Conservation (phyloP, 37 sponge, comb jelly and placozoan species). For the Spongia lamella region DNA sequence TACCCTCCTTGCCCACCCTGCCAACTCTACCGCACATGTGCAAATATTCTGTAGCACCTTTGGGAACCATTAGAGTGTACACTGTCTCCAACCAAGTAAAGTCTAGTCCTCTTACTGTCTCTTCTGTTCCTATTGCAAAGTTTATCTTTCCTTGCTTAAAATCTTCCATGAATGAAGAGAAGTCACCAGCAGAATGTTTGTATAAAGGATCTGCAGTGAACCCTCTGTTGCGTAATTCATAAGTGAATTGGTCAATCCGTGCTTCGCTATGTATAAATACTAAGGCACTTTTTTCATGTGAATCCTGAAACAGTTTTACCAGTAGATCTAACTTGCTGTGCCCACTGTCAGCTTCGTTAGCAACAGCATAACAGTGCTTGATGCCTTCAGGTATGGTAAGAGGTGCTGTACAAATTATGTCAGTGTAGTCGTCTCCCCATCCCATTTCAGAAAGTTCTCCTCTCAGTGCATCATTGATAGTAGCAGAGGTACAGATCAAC, state of each 20-base stretch:
- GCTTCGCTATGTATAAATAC: conserved; percentile 58
- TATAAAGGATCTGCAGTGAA: conserved; percentile 51
- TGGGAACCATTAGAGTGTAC: conserved; percentile 48
- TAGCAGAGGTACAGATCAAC: conserved; percentile 62
- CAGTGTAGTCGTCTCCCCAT: conserved; percentile 21
- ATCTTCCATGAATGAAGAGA: conserved; percentile 29
- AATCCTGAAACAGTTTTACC: conserved; percentile 11
- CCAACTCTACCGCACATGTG: conserved; percentile 74
- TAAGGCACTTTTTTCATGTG: conserved; percentile 36
- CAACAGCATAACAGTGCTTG: conserved; percentile 21
- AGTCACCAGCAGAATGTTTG: conserved; percentile 16
- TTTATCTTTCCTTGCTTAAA: conserved; percentile 53
- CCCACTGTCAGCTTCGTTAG: background rate
- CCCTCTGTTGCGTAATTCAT: conserved; percentile 23
- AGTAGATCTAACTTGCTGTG: conserved; percentile 23
- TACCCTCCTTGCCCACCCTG: conserved; percentile 40
- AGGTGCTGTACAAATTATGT: conserved; percentile 2
- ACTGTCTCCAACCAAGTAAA: conserved; percentile 55
- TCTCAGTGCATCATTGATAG: conserved; percentile 18
- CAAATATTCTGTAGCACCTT: conserved; percentile 51
- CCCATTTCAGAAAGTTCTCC: conserved; percentile 45
- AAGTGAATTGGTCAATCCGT: conserved; percentile 42
- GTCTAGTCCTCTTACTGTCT: conserved; percentile 76
- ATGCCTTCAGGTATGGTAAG: conserved; percentile 23
- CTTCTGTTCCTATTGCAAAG: conserved; percentile 60